Evolutionary conservation across 2,888 invertebrate genomes (phyloP).

Genomic region (Caenorhabditis japonica): DNA sequence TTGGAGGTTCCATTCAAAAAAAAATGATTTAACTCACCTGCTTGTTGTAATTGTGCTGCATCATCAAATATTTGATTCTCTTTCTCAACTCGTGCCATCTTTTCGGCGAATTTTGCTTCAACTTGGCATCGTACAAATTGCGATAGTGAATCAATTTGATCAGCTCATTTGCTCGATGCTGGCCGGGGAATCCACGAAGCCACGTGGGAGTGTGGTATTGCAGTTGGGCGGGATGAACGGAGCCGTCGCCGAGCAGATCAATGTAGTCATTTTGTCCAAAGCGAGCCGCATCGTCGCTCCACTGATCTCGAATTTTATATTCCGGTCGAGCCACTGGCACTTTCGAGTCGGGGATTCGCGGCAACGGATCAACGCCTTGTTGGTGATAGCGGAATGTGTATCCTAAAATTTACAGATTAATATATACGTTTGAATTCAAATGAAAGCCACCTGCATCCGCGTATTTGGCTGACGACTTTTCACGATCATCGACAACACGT

Average conservation of each 20-base stretch:
- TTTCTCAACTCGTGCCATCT: slow-evolving; percentile 76
- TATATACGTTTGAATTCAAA: too few species aligned
- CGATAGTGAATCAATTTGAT: slow-evolving; percentile 76
- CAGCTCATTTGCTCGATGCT: slow-evolving; percentile 78
- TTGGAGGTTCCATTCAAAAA: slow-evolving; percentile 1
- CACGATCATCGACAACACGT: slow-evolving; percentile 73
- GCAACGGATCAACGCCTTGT: slow-evolving; percentile 72
- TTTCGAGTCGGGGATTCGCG: slow-evolving; percentile 68
- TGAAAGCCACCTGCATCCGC: slow-evolving; percentile 53
- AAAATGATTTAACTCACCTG: slow-evolving; percentile 46
- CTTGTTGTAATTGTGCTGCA: slow-evolving; percentile 77
- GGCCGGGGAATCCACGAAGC: slow-evolving; percentile 89
- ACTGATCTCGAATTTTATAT: slow-evolving; percentile 65
- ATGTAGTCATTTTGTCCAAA: slow-evolving; percentile 77
- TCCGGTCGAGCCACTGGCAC: slow-evolving; percentile 67
- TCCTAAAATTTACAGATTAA: slow-evolving; percentile 59
- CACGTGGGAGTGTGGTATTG: slow-evolving; percentile 89
- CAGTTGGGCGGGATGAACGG: slow-evolving; percentile 87
- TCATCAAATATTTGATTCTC: slow-evolving; percentile 75
- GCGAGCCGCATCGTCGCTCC: slow-evolving; percentile 62
- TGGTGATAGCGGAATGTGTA: slow-evolving; percentile 75
- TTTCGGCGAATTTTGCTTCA: slow-evolving; percentile 72
- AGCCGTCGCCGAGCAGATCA: slow-evolving; percentile 89
- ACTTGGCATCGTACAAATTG: slow-evolving; percentile 72
- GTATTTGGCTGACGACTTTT: slow-evolving; percentile 59